Base-by-base conservation (phyloP, 37 sponge, comb jelly and placozoan genomes). In the Lycopodina hypogea region DNA sequence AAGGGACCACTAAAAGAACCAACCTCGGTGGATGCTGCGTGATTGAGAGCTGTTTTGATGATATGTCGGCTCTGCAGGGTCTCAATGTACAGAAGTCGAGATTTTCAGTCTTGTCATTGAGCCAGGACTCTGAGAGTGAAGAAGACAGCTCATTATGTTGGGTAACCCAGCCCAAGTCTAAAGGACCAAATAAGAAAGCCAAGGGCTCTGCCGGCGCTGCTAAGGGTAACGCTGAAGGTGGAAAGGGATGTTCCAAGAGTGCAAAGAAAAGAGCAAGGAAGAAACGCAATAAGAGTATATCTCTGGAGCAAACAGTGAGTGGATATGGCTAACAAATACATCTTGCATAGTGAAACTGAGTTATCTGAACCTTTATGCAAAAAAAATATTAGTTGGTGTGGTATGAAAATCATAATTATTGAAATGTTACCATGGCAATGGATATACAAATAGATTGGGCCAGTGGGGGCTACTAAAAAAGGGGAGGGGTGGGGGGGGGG, bases 211-310 rank as follows among this genome's bases (percentile, higher is more conserved):
- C 28, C 18, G 18, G 60, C 12, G 60, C 4, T 23, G 42, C 39
- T n/a, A 34, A 66, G 23, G 2, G 48, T 26, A 32, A 48, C 35
- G 30, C 66, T 38, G 69, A 38, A 22, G 68, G 57, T 28, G 29
- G 50, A 0, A 73, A 62, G 57, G 77, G 39, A 33, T 41, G 69
- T 37, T 77, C 77, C 0, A 84, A 84, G 68, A 84, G 36, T 58
- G 84, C 84, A 14, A 84, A 84, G 62, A 84, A 84, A 59, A 45
- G 84, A 45, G 84, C 84, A 18, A 68, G 84, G 22, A 84, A 84
- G 84, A 84, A 58, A 60, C 64, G 68, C 32, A 74, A 74, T 42
- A 72, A 68, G 57, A 68, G 50, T 23, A 32, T 1, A 8, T 78
- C 79, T 6, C 63, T 63, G 2, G 64, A 62, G 2, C 37, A 71